Percentiles rank a stretch among this genome's conserved stretches.
Conservation (phyloP, 2,113 vertebrate species). For the Salvelinus sp. region DNA sequence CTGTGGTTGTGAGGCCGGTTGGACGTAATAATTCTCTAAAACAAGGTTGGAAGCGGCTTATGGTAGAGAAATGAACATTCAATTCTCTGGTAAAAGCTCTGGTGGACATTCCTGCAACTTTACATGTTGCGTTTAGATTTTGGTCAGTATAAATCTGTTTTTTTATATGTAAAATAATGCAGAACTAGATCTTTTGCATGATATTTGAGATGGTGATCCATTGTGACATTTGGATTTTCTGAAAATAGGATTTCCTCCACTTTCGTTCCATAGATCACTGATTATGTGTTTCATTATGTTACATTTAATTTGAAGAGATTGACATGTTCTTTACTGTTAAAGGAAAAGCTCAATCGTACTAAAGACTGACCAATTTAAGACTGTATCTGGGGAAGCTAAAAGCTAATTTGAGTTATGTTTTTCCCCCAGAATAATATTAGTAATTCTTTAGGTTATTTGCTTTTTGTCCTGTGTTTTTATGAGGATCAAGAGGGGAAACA, state of each 20-base stretch:
- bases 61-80: too few relatives aligned
- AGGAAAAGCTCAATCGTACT: slow-evolving; percentile 51
- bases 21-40: too few relatives aligned
- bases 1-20: too few relatives aligned
- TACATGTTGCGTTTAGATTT: too few relatives aligned
- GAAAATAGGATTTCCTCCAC: slow-evolving; percentile 70
- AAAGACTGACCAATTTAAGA: slow-evolving; percentile 19
- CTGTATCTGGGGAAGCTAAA: background rate
- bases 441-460: background rate
- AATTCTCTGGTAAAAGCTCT: too few relatives aligned
- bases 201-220: slow-evolving; percentile 8
- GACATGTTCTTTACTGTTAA: slow-evolving; percentile 68
- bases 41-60: too few relatives aligned
- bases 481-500: background rate
- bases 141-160: slow-evolving; percentile 27
- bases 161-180: slow-evolving; percentile 9
- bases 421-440: too few relatives aligned
- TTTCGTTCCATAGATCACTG: background rate
- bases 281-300: slow-evolving; percentile 2
- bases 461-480: background rate
- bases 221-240: slow-evolving; percentile 38
- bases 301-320: slow-evolving; percentile 56
- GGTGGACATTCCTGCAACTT: too few relatives aligned
- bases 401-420: too few relatives aligned
- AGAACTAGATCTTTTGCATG: slow-evolving; percentile 11